Conservation (phyloP, 2,888 invertebrate genomes). For the Andrena trimmerana region DNA sequence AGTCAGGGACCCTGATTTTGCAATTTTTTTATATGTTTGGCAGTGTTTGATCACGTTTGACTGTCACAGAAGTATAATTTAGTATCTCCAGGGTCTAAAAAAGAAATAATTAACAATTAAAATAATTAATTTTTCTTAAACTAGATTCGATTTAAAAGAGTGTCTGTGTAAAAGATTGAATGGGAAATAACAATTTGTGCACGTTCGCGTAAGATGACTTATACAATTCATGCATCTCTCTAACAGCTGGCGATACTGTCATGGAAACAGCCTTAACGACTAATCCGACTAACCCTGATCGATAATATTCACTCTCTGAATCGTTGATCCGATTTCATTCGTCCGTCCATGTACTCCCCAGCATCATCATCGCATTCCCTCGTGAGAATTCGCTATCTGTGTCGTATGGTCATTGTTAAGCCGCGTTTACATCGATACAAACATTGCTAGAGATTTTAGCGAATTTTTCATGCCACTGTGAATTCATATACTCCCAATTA, state of each 20-base stretch:
- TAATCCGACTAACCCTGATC: neutral
- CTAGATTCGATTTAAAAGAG: no score
- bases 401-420: neutral
- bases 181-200: no score
- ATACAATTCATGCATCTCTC: conserved; percentile 1
- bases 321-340: neutral
- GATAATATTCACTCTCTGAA: neutral
- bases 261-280: neutral
- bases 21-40: neutral
- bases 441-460: neutral
- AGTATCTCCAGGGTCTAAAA: no score
- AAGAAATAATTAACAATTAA: no score
- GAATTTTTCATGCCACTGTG: neutral
- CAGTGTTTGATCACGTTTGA: neutral
- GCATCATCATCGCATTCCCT: conserved; percentile 47
- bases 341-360: neutral
- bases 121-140: no score
- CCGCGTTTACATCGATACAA: neutral
- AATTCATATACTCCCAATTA: neutral
- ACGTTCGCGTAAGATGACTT: no score
- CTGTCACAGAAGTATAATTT: no score
- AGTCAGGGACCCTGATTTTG: neutral
- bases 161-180: no score
- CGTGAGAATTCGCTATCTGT: neutral
- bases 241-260: neutral